Percentiles rank a stretch among this genome's conserved stretches.
Conservation (phyloP, 2,113 vertebrate species). For the Pontoporia blainvillei region DNA sequence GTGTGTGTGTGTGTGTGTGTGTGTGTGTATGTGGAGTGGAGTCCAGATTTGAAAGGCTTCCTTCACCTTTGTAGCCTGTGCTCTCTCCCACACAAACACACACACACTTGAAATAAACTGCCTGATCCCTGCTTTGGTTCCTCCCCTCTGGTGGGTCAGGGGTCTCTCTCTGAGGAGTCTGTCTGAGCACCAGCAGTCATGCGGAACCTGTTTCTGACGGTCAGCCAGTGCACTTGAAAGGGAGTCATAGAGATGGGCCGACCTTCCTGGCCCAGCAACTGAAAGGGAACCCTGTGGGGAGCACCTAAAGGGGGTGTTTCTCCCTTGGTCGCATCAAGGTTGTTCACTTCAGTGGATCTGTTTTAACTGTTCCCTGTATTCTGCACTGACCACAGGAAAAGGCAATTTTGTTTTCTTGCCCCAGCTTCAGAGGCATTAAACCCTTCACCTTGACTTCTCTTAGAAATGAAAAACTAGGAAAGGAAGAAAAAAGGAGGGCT, state of each 20-base stretch:
- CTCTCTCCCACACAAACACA: not conserved
- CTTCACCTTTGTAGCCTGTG: slow-evolving; percentile 57
- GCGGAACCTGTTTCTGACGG: slow-evolving; percentile 82
- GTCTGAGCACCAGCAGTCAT: slow-evolving; percentile 78
- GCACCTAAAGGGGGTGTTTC: slow-evolving; percentile 80
- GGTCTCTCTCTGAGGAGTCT: slow-evolving; percentile 84
- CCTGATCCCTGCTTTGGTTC: slow-evolving; percentile 83
- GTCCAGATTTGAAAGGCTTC: slow-evolving; percentile 50
- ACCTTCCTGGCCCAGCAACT: slow-evolving; percentile 85
- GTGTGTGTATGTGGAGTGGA: not conserved
- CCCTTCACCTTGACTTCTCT: slow-evolving; percentile 61
- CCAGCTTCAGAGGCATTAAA: slow-evolving; percentile 41
- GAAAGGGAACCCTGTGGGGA: slow-evolving; percentile 86
- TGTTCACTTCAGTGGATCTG: slow-evolving; percentile 79
- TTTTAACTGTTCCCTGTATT: slow-evolving; percentile 65
- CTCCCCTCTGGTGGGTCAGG: slow-evolving; percentile 88
- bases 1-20: too few species aligned
- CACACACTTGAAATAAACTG: slow-evolving; percentile 81
- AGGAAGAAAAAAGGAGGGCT: not conserved
- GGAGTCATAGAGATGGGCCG: slow-evolving; percentile 79
- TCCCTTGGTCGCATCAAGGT: slow-evolving; percentile 74
- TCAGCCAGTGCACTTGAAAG: slow-evolving; percentile 77
- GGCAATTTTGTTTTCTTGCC: not conserved
- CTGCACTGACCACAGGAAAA: slow-evolving; percentile 49
- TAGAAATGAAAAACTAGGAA: slow-evolving; percentile 29